These are phyloP conservation scores for Drosophila ananassae DNA, from an alignment of 1,140 invertebrate genomes.

Conservation along the genomic window DNA sequence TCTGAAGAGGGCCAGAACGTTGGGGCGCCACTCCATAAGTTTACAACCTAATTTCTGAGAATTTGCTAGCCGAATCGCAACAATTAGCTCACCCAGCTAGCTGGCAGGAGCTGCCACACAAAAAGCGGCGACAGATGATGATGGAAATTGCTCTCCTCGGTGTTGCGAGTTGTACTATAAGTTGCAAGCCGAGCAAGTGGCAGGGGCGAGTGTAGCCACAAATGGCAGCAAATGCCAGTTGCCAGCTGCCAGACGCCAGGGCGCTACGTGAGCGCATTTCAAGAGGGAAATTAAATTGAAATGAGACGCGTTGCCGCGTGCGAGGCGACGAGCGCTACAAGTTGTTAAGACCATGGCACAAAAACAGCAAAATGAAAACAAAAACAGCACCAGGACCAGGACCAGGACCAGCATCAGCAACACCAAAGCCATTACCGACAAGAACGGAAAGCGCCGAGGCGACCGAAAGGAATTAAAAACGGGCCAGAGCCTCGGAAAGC, in stretches of 20 bases:
- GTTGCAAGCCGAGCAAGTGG: constrained; percentile 8
- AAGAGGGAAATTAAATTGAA: constrained; percentile 78
- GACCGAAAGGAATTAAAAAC: constrained; percentile 69
- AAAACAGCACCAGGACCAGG: constrained; percentile 3
- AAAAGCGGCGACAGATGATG: constrained; percentile 45
- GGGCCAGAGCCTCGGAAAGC: constrained; percentile 47
- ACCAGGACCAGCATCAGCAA: not conserved
- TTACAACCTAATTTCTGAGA: constrained; percentile 64
- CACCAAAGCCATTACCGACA: constrained; percentile 4
- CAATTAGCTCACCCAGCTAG: constrained; percentile 26
- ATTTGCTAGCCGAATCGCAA: constrained; percentile 30
- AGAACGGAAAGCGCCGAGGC: constrained; percentile 37
- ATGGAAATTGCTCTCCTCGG: constrained; percentile 44
- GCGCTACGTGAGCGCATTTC: constrained; percentile 62
- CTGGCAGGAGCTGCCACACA: constrained; percentile 38
- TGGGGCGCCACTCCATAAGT: constrained; percentile 51
- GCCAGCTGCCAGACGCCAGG: constrained; percentile 38
- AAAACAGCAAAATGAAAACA: constrained; percentile 26
- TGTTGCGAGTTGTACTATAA: not conserved
- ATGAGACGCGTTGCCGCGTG: constrained; percentile 58
- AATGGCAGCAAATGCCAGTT: constrained; percentile 58
- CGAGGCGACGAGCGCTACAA: constrained; percentile 55
- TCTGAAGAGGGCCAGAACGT: constrained; percentile 10
- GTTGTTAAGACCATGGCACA: constrained; percentile 57
- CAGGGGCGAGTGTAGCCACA: constrained; percentile 47